These are phyloP conservation scores for Drosophila sulfurigaster DNA, from an alignment of 1,140 invertebrate genomes.

Conservation along the genomic window DNA sequence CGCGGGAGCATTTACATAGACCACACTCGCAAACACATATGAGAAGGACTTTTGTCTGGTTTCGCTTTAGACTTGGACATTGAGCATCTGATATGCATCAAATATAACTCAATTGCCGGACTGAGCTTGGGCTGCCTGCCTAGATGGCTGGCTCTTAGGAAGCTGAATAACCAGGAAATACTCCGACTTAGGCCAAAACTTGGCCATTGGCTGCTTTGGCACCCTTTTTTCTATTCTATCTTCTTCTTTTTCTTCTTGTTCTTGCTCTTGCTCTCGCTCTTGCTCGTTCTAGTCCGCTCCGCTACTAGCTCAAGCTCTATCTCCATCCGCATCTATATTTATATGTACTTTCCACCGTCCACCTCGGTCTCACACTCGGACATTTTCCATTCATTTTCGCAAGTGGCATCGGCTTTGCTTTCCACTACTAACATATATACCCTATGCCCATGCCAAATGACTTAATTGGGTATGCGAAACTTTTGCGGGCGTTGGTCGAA, in stretches of 20 bases:
- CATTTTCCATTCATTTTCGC: constrained; percentile 79
- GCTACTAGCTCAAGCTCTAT: constrained; percentile 27
- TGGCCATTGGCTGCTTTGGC: constrained; percentile 54
- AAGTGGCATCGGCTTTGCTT: constrained; percentile 75
- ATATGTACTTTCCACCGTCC: constrained; percentile 32
- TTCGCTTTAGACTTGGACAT: constrained; percentile 52
- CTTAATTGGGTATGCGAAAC: constrained; percentile 1
- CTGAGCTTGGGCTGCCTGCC: constrained; percentile 31
- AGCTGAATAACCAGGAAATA: constrained; percentile 78
- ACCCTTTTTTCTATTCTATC: constrained; percentile 40
- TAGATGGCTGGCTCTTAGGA: constrained; percentile 33
- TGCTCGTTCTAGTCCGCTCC: background rate
- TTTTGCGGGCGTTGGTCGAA: background rate
- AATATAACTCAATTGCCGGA: constrained; percentile 79
- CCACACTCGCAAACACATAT: constrained; percentile 14
- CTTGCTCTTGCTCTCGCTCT: background rate
- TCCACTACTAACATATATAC: constrained; percentile 36
- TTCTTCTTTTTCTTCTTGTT: background rate
- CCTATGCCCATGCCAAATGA: constrained; percentile 2
- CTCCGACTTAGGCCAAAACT: constrained; percentile 68
- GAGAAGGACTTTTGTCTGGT: constrained; percentile 49
- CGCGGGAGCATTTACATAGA: constrained; percentile 77
- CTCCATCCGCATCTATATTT: constrained; percentile 46
- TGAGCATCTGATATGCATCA: constrained; percentile 81
- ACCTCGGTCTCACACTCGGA: constrained; percentile 50